These are phyloP conservation scores for Diplazon laetatorius DNA, from an alignment of 2,888 invertebrate genomes.

Conservation along the genomic window DNA sequence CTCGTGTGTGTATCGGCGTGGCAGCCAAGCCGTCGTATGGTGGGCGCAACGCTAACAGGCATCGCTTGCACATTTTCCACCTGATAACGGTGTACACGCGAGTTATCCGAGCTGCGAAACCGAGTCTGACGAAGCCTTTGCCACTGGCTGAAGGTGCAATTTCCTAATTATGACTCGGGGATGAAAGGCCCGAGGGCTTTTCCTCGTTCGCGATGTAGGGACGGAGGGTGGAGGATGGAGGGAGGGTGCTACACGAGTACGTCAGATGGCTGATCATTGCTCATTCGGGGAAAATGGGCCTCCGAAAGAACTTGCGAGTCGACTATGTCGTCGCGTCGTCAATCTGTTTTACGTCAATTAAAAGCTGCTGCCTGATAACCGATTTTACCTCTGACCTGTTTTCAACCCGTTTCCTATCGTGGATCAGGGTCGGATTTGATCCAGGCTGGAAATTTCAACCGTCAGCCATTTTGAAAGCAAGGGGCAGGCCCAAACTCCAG, in stretches of 20 bases:
- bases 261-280: slow-evolving; percentile 13
- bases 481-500: too few species aligned
- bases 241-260: too few species aligned
- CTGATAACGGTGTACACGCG: slow-evolving; percentile 22
- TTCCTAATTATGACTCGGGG: slow-evolving; percentile 62
- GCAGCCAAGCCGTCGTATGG: too few species aligned
- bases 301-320: slow-evolving; percentile 63
- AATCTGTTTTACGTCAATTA: slow-evolving; percentile 50
- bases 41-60: slow-evolving; percentile 25
- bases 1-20: too few species aligned
- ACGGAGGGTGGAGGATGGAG: too few species aligned
- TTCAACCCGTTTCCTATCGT: too few species aligned
- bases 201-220: slow-evolving; percentile 57
- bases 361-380: slow-evolving; percentile 32
- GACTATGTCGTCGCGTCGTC: slow-evolving; percentile 58
- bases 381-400: neutral
- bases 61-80: slow-evolving; percentile 23
- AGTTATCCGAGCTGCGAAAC: slow-evolving; percentile 23
- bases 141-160: slow-evolving; percentile 56
- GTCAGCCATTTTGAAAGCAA: too few species aligned
- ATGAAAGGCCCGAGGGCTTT: slow-evolving; percentile 41
- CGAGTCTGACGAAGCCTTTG: slow-evolving; percentile 54
- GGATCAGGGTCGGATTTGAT: too few species aligned
- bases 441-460: too few species aligned
- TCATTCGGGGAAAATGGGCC: slow-evolving; percentile 35